Percentiles rank a stretch among this genome's conserved stretches.
Conservation (phyloP, 2,797 vertebrate genomes). For the Streptopelia turtur region DNA sequence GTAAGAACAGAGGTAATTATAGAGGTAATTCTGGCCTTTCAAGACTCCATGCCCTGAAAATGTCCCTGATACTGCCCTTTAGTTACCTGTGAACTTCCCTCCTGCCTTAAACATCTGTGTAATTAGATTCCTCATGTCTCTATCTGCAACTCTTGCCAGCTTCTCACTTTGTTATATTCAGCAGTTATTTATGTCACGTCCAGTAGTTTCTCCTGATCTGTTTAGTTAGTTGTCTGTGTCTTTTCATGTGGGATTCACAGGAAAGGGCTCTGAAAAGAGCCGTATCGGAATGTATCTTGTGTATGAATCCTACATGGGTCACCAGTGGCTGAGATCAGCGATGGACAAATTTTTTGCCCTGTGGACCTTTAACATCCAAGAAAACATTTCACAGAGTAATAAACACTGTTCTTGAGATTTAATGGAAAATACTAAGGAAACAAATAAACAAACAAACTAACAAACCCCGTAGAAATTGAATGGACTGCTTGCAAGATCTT, state of each 20-base stretch:
- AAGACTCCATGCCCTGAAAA: neutral
- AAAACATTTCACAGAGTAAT: neutral
- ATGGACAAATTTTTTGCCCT: neutral
- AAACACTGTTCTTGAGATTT: neutral
- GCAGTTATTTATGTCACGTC: neutral
- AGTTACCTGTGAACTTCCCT: neutral
- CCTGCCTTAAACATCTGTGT: neutral
- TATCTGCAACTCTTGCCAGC: neutral
- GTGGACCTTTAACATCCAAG: neutral
- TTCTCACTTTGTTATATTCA: neutral
- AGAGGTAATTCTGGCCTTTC: neutral
- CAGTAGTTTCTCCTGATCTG: neutral
- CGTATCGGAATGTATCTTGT: neutral
- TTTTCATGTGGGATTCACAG: neutral
- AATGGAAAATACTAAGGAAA: neutral
- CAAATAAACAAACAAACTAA: neutral
- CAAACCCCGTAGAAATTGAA: accelerated
- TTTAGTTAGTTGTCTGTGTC: neutral
- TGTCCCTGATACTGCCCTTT: neutral
- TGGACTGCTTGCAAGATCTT: neutral
- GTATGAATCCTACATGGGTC: neutral
- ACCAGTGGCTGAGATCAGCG: neutral
- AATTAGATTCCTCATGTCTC: neutral
- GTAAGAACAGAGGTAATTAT: neutral
- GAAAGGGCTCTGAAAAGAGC: neutral